Evolutionary conservation across 2,113 vertebrate species (phyloP), one percentile per base, ranked within the genome.

Genomic region (Rhadina sibilatrix): DNA sequence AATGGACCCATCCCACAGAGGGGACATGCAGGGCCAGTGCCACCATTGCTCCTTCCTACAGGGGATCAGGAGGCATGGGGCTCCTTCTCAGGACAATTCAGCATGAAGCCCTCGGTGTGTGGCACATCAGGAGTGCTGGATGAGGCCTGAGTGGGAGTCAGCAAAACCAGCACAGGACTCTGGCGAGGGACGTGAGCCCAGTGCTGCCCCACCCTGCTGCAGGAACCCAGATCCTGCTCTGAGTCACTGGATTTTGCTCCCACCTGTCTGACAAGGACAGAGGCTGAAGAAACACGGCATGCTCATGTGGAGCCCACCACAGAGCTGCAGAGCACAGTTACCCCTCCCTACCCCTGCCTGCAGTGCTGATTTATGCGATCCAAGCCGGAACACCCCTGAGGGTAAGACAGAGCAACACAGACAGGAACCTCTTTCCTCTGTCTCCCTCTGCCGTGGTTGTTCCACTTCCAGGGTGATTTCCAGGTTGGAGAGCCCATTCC

Each of bases 171-270:
- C n/a, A 52, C 1, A 23, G 61, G 38, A 35, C 31, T 2, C 1
- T 2, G 5, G 30, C 1, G 0, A 70, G 60, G 42, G 52, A 23
- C 0, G 0, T 5, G 12, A 78, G 33, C 68, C 47, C 81, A 33
- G 33, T 0, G 0, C n/a, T 7, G 6, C 10, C 35, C 42, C 63
- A 37, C 38, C 54, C 53, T 14, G 4, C 60, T 77, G 30, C 6
- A 7, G 38, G 50, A 87, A 33, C 20, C 27, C 16, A 13, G 31
- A 25, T 20, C n/a, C 52, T 14, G 12, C 66, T 38, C 4, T 18
- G 23, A 52, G 25, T 25, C 76, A 20, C 15, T 20, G 54, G 6
- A 1, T n/a, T 61, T 72, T 24, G 35, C 25, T 65, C 64, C 40
- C 53, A 80, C 57, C 47, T 50, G 33, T 44, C 50, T 46, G 38